A percentile compares a stretch with the other conserved stretches of the same genome.
phyloP scores from a whole-genome alignment of 2,797 vertebrate genomes.

The Sitta carolinensis region DNA sequence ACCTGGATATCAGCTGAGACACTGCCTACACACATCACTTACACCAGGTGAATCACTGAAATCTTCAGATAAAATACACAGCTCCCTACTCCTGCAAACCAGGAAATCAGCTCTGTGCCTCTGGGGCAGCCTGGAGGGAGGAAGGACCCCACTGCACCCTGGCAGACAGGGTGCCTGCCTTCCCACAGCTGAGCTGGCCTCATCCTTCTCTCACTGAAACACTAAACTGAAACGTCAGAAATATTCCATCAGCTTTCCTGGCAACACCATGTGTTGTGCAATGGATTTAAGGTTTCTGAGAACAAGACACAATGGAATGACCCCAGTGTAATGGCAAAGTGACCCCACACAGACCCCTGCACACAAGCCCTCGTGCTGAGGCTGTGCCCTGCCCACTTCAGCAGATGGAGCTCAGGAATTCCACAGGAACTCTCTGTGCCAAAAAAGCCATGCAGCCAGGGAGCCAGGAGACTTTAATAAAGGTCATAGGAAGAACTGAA shows the following conservation, averaged over 20 bases:
- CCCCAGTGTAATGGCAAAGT: accelerated
- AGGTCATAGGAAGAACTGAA: not conserved
- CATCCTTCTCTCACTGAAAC: not conserved
- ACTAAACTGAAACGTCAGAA: not conserved
- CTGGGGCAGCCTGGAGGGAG: not conserved
- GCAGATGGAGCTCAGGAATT: not conserved
- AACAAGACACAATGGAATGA: not conserved
- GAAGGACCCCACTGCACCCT: not conserved
- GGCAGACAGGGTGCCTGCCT: not conserved
- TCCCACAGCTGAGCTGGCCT: not conserved
- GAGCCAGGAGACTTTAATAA: not conserved
- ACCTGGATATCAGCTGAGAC: not conserved
- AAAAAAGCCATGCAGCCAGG: not conserved
- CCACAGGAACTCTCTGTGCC: not conserved
- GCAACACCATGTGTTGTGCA: not conserved
- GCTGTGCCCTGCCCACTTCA: not conserved
- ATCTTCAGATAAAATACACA: not conserved
- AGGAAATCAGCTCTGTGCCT: not conserved
- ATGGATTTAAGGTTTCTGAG: not conserved
- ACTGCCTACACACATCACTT: not conserved
- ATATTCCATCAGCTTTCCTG: not conserved
- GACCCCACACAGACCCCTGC: not conserved
- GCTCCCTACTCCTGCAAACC: not conserved
- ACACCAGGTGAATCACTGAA: not conserved
- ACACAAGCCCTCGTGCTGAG: not conserved